Percentiles rank a stretch among this genome's conserved stretches.
Evolutionary conservation across 2,797 vertebrate genomes (phyloP).

Genomic region (Falco peregrinus): DNA sequence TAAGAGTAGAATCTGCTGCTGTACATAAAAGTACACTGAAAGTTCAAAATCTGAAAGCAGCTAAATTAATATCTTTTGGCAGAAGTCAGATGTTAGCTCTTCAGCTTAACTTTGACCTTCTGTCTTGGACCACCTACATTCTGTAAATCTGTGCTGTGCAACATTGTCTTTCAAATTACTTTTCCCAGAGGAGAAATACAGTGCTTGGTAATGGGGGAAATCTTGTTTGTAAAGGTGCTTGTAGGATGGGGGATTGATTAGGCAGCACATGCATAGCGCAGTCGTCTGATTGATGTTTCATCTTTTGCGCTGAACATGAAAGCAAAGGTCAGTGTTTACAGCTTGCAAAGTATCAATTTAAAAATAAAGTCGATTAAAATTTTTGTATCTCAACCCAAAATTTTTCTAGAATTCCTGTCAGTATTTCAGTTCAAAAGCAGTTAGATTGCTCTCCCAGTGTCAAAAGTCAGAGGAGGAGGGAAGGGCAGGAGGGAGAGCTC

Average conservation of each 20-base stretch:
- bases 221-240: slow-evolving; percentile 45
- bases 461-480: background rate
- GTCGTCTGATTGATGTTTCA: background rate
- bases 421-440: background rate
- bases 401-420: background rate
- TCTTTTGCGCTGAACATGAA: background rate
- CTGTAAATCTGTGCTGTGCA: slow-evolving; percentile 4
- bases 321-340: background rate
- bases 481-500: background rate
- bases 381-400: background rate
- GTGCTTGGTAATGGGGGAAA: background rate
- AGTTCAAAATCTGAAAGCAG: background rate
- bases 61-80: background rate
- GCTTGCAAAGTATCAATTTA: background rate
- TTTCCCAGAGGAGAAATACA: background rate
- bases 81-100: background rate
- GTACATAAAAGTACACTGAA: background rate
- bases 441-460: background rate
- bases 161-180: background rate
- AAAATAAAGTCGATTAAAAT: background rate
- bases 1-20: background rate
- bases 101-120: slow-evolving; percentile 32
- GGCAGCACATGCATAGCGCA: accelerated
- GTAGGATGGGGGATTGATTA: background rate
- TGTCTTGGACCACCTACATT: slow-evolving; percentile 42